Base-by-base conservation (phyloP, 2,888 invertebrate species). In the Branchipolynoe longqiensis region DNA sequence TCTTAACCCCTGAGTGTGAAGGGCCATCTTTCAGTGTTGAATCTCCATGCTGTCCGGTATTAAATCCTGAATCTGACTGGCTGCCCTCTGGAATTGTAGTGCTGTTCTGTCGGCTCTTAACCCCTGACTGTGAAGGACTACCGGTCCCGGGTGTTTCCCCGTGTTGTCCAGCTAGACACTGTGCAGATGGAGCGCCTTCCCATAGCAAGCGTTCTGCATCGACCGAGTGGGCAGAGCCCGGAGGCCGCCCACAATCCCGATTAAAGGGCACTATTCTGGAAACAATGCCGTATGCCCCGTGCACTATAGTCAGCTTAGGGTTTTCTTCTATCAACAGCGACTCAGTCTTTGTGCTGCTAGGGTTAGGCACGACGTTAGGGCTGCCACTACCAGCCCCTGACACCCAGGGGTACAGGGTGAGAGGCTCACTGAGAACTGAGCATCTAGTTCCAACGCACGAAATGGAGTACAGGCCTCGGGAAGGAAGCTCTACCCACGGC, bases 391-490 rank as follows among this genome's bases (percentile, higher is more conserved):
- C 48, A 28, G 22, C 18, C 1, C 22, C 3, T 3, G 78, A 33
- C 2, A 31, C 28, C 78, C 78, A 78, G 14, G 41, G 41, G 54
- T 78, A 78, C 78, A 78, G 28, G 28, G 78, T 78, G 18, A 78
- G 78, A 12, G 8, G 48, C 8, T 8, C n/a, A n/a, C 8, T 18
- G 48, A 22, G 31, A 62, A 62, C 6, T 62, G n/a, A 14, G 31
- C 12, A 8, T 62, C 62, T 18, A 48, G 48, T 8, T 62, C 6
- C 48, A 33, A 18, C n/a, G 25, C 41, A 93, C 88, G 69, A 92
- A 14, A 94, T 69, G 48, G 90, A 90, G 90, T 92, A 95, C 59
- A 95, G 86, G 28, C 94, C 94, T 83, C 92, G 88, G 3, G 94
- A 92, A 33, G 94, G 92, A 14, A 94, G 89, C 89, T 94, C 94